Evolutionary conservation across 2,888 invertebrate genomes (phyloP).

Genomic region (Drosophila aldrichi): DNA sequence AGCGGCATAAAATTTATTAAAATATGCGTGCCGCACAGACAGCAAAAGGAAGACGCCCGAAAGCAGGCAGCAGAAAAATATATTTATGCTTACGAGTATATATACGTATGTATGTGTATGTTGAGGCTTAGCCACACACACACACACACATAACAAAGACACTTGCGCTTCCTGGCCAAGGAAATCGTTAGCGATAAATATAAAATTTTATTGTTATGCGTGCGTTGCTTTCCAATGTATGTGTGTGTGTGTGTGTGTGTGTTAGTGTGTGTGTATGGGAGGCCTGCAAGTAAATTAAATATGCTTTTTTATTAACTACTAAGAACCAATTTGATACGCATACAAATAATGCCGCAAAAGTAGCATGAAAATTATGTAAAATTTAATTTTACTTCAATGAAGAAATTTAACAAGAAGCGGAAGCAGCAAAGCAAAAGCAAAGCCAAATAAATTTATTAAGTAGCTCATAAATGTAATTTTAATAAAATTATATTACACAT

Average conservation of each 20-base stretch:
- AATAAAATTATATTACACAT: conserved; percentile 58
- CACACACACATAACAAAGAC: conserved; percentile 14
- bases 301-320: conserved; percentile 82
- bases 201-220: conserved; percentile 82
- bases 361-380: conserved; percentile 68
- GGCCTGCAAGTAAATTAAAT: conserved; percentile 77
- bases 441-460: conserved; percentile 79
- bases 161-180: conserved; percentile 56
- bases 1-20: conserved; percentile 79
- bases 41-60: conserved; percentile 37
- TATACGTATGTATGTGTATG: conserved; percentile 17
- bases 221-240: conserved; percentile 51
- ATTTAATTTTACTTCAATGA: conserved; percentile 71
- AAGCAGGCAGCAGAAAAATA: conserved; percentile 52
- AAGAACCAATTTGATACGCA: conserved; percentile 81
- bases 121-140: conserved; percentile 41
- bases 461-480: conserved; percentile 58
- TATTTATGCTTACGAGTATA: conserved; percentile 66
- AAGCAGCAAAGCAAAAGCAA: conserved; percentile 52
- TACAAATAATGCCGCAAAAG: conserved; percentile 71
- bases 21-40: conserved; percentile 69
- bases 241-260: conserved; percentile 21
- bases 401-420: conserved; percentile 21
- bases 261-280: conserved; percentile 24
- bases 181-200: conserved; percentile 82